A percentile compares a stretch with the other conserved stretches of the same genome.
phyloP scores from a whole-genome alignment of 2,888 invertebrate genomes.

The Gisinianus flammeolus region DNA sequence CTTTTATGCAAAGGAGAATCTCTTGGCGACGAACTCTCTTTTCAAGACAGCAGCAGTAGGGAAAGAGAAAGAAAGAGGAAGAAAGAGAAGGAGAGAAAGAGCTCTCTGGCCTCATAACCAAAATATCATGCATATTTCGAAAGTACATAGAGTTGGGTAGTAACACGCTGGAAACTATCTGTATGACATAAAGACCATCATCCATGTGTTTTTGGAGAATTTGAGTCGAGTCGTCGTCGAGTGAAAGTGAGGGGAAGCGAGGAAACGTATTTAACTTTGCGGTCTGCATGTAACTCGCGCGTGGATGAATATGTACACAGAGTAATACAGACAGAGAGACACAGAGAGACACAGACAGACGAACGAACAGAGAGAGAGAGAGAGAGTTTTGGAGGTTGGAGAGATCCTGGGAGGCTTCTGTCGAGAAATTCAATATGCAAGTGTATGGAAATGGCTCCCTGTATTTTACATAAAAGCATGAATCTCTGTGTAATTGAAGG shows the following conservation, averaged over 20 bases:
- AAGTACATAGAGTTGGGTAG: too few relatives aligned
- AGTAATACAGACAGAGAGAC: too few relatives aligned
- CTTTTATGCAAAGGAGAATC: background rate
- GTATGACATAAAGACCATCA: background rate
- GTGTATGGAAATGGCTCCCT: constrained; percentile 7
- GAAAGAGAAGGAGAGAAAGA: background rate
- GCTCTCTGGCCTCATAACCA: background rate
- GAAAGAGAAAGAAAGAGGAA: background rate
- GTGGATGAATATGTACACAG: too few relatives aligned
- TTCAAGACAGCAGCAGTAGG: background rate
- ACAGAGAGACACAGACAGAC: too few relatives aligned
- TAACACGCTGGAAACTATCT: too few relatives aligned
- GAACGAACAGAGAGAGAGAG: too few relatives aligned
- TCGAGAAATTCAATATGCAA: background rate
- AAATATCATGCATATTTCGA: too few relatives aligned
- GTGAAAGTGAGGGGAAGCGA: background rate
- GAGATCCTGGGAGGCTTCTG: background rate
- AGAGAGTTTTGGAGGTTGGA: background rate
- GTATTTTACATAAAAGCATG: constrained; percentile 17
- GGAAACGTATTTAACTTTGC: background rate
- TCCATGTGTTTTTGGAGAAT: background rate
- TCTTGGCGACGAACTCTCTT: background rate
- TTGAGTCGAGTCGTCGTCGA: background rate
- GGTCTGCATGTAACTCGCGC: too few relatives aligned
- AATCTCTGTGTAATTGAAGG: constrained; percentile 32